Evolutionary conservation across 1,140 invertebrate genomes (phyloP), one percentile per base, ranked within the genome.

Genomic region (Pararge aegeria): DNA sequence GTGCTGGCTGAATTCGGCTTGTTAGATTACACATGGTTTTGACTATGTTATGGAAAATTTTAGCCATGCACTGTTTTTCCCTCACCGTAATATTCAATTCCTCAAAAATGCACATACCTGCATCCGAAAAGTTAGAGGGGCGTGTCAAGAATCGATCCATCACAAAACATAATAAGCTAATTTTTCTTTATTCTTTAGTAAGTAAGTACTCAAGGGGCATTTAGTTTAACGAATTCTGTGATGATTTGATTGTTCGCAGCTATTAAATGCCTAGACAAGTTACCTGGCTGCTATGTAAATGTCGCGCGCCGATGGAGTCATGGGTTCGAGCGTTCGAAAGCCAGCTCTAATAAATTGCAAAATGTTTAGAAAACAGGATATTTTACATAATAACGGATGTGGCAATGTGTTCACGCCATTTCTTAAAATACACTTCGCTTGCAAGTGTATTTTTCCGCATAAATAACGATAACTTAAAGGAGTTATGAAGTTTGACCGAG

Each of bases 291-390:
- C 73, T 78, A 75, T 80, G 78, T 80, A 85, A 88, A 88, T 88
- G 83, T 80, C 85, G 74, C 83, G 71, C 81, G 78, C 85, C 82
- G 53, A 78, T 78, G 73, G 72, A 78, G 85, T 87, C 85, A 87
- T 71, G 73, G 73, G 73, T 80, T 78, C 73, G 65, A 76, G 73
- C 72, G 73, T 80, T 78, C 73, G 66, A 76, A 80, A 75, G 76
- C 65, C 72, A 78, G 75, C 70, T 74, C 55, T 68, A 71, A 76
- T 76, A 78, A 74, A 78, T 79, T 84, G 75, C 77, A 76, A 86
- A 86, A 80, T 69, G 65, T 73, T 71, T 81, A 80, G 73, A 82
- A 82, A 84, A 82, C 69, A 68, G 58, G 68, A 66, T 73, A 69
- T 79, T 84, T 84, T 84, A 80, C 78, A 81, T 85, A 80, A 83